Evolutionary conservation across 2,113 vertebrate species (phyloP), one percentile per base, ranked within the genome.

Genomic region (Promerops cafer): DNA sequence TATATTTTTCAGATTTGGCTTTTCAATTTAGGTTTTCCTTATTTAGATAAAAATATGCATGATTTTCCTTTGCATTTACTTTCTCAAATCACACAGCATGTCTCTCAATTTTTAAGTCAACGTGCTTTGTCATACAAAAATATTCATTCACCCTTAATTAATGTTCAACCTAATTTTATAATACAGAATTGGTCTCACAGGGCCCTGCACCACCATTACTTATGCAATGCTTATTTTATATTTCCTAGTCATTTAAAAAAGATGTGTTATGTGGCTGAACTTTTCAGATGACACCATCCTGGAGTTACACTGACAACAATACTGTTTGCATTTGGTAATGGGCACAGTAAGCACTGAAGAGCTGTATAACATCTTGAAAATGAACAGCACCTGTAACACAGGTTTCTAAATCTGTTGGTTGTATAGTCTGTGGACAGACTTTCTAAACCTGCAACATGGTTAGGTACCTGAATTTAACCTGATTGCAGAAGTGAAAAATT

Each of bases 1-100:
- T 84, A 76, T 96, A 91, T 98, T 97, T 97, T 97, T 96, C 71
- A 95, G 68, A 50, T 97, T 96, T 96, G 39, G 80, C 71, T 97
- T 97, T 97, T 97, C 92, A 96, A 56, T 96, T 94, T 97, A 94
- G 42, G 16, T 93, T 97, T 95, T 82, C 80, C 90, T 87, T 92
- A 23, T 95, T 97, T 95, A 91, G 60, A 90, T 95, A 88, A 97
- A 97, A 97, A 97, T 86, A 94, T 59, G 35, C 92, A 90, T 18
- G 5, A 47, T 87, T 97, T 96, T 94, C 87, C 68, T 81, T 90
- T 97, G 91, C 92, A 49, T 92, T 93, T 96, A n/a, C 74, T 95
- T 88, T 94, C 96, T 97, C 64, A 97, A 97, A 89, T 96, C 89
- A 91, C 94, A 91, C 84, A 78, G 75, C 39, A 53, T 87, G 44